A percentile compares a stretch with the other conserved stretches of the same genome.
phyloP scores from a whole-genome alignment of 2,797 vertebrate genomes.

The Sebastes iracundus region DNA sequence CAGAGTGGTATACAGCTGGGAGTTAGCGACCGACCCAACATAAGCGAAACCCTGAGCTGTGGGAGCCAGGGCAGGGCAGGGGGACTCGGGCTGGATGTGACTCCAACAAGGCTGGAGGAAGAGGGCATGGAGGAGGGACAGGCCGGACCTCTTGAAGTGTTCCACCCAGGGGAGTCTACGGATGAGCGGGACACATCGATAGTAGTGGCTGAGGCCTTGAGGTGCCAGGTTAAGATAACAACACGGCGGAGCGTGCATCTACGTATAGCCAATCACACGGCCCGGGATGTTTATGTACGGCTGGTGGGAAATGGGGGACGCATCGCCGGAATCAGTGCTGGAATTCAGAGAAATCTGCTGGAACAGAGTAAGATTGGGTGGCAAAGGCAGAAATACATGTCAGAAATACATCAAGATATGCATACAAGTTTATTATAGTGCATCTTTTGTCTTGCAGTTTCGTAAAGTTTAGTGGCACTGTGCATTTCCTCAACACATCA shows the following conservation, averaged over 20 bases:
- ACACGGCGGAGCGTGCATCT: slow-evolving; percentile 90
- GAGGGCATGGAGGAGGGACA: slow-evolving; percentile 30
- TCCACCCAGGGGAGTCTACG: slow-evolving; percentile 42
- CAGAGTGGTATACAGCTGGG: slow-evolving; percentile 42
- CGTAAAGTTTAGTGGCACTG: neutral
- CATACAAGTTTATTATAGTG: neutral
- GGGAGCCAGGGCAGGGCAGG: slow-evolving; percentile 16
- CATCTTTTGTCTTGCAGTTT: neutral
- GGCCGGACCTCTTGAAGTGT: slow-evolving; percentile 60
- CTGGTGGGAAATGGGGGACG: slow-evolving; percentile 88
- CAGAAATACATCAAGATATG: neutral
- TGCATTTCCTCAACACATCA: neutral
- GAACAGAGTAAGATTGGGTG: slow-evolving; percentile 68
- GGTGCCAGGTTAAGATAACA: slow-evolving; percentile 95
- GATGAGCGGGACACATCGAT: slow-evolving; percentile 46
- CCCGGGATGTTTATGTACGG: slow-evolving; percentile 89
- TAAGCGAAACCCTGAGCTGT: neutral
- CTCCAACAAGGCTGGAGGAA: slow-evolving; percentile 15
- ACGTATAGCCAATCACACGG: slow-evolving; percentile 93
- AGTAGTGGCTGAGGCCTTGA: slow-evolving; percentile 81
- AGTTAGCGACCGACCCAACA: neutral
- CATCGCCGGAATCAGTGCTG: slow-evolving; percentile 80
- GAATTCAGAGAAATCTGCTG: slow-evolving; percentile 45
- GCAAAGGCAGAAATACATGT: neutral
- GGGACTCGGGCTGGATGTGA: slow-evolving; percentile 22